Evolutionary conservation across 2,797 vertebrate species (phyloP), one percentile per base, ranked within the genome.

Genomic region (Varecia variegata): DNA sequence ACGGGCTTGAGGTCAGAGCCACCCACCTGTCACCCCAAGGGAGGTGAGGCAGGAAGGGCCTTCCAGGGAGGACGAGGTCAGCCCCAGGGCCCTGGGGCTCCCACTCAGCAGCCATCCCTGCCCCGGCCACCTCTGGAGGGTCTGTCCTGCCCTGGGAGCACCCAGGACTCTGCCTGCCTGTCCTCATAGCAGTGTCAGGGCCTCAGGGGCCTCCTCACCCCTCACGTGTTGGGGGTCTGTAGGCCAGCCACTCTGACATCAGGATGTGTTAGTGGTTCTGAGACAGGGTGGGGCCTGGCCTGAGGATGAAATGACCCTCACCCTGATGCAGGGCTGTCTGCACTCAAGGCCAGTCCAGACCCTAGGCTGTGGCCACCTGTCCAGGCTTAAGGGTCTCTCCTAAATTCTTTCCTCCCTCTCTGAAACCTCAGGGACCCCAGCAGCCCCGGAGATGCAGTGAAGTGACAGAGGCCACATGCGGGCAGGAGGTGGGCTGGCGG

Each of bases 291-390:
- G 56, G 56, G 56, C 56, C 56, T 25, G 23, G 56, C 56, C 23
- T 58, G 56, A 58, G 56, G 23, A 27, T 11, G 56, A 58, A 58
- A 9, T 58, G 56, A 25, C 50, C 23, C 56, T 23, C 56, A 11
- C 56, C 56, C 23, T 2, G 10, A 23, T 27, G 23, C 56, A 58
- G 56, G 56, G 56, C 9, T 25, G 9, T 4, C 52, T 50, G 47
- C 7, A 0, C 15, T 1, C 2, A 15, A 47, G 38, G 25, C 47
- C 40, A 2, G 0, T 30, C 32, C 35, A 20, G 60, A 35, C 47
- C 8, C 23, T 5, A 15, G 35, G 25, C 56, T 32, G 32, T 4
- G 7, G 18, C 32, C 21, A 56, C 67, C 52, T 20, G 21, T 43
- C 21, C 35, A 35, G 32, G 35, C 5, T 5, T 3, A 1, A 60